A percentile compares a stretch with the other conserved stretches of the same genome.
Evolutionary conservation across 2,797 vertebrate species (phyloP).

Genomic region (Platalea minor): DNA sequence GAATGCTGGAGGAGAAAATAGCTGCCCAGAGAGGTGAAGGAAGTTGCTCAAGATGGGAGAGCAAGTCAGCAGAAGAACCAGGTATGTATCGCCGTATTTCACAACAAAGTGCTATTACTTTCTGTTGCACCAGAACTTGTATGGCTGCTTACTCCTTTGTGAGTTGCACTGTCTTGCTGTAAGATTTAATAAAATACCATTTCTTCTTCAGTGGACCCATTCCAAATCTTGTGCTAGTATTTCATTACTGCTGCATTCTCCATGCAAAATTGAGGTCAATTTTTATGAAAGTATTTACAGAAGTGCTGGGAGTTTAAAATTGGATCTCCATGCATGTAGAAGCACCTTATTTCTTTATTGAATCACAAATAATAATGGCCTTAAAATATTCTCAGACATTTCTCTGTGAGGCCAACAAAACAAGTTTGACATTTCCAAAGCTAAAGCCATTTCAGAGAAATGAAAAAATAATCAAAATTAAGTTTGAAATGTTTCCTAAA

Average conservation of each 20-base stretch:
- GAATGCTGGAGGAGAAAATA: neutral
- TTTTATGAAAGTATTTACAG: neutral
- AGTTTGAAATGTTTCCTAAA: neutral
- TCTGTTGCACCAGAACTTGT: neutral
- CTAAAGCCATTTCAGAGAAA: neutral
- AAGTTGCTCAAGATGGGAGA: neutral
- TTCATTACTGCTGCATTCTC: neutral
- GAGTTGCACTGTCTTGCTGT: neutral
- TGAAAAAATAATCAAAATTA: neutral
- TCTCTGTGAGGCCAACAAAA: neutral
- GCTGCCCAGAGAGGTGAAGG: neutral
- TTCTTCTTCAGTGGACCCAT: neutral
- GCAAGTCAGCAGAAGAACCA: neutral
- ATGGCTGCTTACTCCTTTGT: neutral
- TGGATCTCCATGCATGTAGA: neutral
- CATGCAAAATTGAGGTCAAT: neutral
- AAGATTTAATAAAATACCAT: neutral
- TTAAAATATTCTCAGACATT: neutral
- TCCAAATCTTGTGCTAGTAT: neutral
- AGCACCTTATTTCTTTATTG: neutral
- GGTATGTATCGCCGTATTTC: accelerated
- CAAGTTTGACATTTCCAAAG: neutral
- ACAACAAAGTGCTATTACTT: neutral
- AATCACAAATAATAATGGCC: neutral
- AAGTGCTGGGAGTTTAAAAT: neutral